Evolutionary conservation across 2,797 vertebrate genomes (phyloP).

Genomic region (Coccyzus lansbergi): DNA sequence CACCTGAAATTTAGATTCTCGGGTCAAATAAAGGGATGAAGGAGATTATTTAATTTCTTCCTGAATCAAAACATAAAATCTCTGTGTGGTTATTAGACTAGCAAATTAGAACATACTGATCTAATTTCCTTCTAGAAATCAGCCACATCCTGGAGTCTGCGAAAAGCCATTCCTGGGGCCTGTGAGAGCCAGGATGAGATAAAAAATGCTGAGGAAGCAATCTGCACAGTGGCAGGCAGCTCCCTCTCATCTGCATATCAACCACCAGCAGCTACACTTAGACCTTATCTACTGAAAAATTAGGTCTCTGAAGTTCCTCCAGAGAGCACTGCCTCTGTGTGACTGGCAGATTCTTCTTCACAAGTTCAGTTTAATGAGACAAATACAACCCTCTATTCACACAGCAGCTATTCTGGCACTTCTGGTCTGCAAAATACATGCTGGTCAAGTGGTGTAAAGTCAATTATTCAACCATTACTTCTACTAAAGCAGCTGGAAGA

Average conservation of each 20-base stretch:
- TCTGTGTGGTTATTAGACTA: neutral
- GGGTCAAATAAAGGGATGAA: neutral
- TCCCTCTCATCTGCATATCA: neutral
- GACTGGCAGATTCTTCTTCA: neutral
- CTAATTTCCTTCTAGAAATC: neutral
- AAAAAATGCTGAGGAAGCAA: neutral
- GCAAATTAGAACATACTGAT: neutral
- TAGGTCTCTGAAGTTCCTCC: neutral
- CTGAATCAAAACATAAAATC: neutral
- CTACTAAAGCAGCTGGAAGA: neutral
- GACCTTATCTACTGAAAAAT: neutral
- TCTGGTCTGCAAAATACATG: neutral
- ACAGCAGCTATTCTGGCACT: fast-evolving
- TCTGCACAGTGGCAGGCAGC: neutral
- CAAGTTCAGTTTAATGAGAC: neutral
- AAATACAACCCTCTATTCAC: neutral
- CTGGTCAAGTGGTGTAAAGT: neutral
- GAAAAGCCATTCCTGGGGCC: neutral
- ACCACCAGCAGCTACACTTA: neutral
- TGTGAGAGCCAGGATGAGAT: neutral
- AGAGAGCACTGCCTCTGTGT: neutral
- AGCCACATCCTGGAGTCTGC: neutral
- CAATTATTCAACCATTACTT: neutral
- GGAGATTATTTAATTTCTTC: neutral
- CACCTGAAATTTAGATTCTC: neutral